Evolutionary conservation across 2,113 vertebrate species (phyloP).

Genomic region (Scytalopus superciliaris): DNA sequence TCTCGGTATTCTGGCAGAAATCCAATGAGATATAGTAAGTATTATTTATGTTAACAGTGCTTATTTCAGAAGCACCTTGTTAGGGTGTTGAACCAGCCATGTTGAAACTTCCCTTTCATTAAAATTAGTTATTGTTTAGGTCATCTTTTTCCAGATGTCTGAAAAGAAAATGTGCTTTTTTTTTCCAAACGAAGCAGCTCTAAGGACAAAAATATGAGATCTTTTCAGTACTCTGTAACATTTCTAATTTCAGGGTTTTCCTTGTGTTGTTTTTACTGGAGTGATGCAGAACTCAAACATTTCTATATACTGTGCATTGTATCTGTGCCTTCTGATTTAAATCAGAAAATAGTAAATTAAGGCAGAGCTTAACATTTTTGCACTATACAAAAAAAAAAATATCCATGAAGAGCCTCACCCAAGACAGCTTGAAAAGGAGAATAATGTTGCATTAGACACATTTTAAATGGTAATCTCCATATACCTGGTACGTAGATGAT

Average conservation of each 20-base stretch:
- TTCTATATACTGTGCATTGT: background rate
- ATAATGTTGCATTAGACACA: background rate
- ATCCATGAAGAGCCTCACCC: background rate
- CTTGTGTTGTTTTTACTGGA: background rate
- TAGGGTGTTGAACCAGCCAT: background rate
- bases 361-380: background rate
- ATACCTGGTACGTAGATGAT: background rate
- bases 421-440: background rate
- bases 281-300: background rate
- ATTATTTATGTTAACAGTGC: background rate
- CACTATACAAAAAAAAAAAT: background rate
- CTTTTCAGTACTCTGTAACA: background rate
- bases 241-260: background rate
- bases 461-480: background rate
- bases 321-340: background rate
- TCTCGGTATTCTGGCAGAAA: slow-evolving; percentile 84
- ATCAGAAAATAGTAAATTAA: background rate
- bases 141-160: background rate
- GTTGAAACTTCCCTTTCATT: background rate
- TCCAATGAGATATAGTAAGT: slow-evolving; percentile 84
- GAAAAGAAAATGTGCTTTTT: background rate
- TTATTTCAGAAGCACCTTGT: background rate
- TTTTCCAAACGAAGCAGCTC: background rate
- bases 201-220: background rate
- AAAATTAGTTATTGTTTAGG: background rate